Conservation (phyloP, 2,113 vertebrate genomes). For the Myocastor coypus region DNA sequence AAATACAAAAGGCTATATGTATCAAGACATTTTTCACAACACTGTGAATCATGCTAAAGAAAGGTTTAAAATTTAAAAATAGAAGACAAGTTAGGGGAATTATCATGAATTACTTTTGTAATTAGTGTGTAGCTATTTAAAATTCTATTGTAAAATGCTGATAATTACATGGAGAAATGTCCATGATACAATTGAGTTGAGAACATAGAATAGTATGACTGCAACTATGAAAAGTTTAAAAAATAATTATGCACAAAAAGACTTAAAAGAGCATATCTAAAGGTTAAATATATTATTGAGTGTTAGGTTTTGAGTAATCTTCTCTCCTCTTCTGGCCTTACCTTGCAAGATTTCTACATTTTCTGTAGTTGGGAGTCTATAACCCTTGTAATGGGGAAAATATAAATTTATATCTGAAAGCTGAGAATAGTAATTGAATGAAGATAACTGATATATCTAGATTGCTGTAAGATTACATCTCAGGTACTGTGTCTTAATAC, state of each 20-base stretch:
- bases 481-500: not conserved
- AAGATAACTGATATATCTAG: not conserved
- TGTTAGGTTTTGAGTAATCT: not conserved
- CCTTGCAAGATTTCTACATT: not conserved
- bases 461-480: not conserved
- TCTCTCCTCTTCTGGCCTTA: not conserved
- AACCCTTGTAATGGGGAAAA: not conserved
- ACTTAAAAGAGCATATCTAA: conserved; percentile 32
- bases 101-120: conserved; percentile 41
- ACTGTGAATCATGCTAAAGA: conserved; percentile 28
- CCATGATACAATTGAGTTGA: not conserved
- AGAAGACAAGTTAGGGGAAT: conserved; percentile 23
- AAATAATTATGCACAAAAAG: conserved; percentile 12
- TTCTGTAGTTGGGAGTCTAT: not conserved
- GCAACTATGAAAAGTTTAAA: not conserved
- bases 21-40: not conserved
- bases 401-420: conserved; percentile 3
- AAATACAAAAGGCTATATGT: not conserved
- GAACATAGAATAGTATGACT: conserved; percentile 3
- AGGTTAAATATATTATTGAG: not conserved
- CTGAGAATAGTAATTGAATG: not conserved
- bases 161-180: not conserved
- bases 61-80: not conserved
- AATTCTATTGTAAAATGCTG: not conserved
- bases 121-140: conserved; percentile 35